Evolutionary conservation across 2,888 invertebrate genomes (phyloP).

Genomic region (Cryptophagus acutangulus): DNA sequence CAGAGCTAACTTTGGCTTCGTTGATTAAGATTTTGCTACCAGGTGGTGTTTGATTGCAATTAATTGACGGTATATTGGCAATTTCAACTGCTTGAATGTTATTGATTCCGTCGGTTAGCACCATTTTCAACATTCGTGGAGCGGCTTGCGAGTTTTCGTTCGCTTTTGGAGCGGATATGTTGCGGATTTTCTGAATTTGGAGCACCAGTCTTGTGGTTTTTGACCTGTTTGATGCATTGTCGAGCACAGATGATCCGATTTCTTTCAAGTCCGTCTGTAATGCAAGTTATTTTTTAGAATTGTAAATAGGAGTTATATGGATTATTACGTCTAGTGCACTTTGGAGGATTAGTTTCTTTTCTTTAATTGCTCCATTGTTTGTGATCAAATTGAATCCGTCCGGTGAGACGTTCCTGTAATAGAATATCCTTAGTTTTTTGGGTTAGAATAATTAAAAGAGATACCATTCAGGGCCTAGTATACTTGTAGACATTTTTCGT

Average conservation of each 20-base stretch:
- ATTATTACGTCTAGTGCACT: conserved; percentile 64
- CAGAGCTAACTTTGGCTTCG: conserved; percentile 56
- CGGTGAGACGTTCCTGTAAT: conserved; percentile 65
- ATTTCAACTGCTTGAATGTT: conserved; percentile 75
- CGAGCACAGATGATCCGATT: conserved; percentile 63
- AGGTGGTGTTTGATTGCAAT: conserved; percentile 67
- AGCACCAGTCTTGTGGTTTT: conserved; percentile 58
- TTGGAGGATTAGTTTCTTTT: conserved; percentile 59
- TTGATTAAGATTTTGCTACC: conserved; percentile 75
- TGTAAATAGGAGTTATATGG: background rate
- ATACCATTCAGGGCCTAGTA: conserved; percentile 1
- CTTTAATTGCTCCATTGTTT: conserved; percentile 59
- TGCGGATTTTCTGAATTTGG: conserved; percentile 83
- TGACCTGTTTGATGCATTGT: background rate
- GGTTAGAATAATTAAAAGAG: background rate
- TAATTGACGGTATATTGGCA: conserved; percentile 63
- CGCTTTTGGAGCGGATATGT: conserved; percentile 84
- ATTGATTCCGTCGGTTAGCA: conserved; percentile 79
- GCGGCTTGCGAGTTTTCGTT: conserved; percentile 80
- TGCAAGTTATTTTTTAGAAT: background rate
- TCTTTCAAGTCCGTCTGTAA: conserved; percentile 73
- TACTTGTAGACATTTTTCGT: background rate
- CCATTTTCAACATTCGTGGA: conserved; percentile 78
- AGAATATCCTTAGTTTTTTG: background rate
- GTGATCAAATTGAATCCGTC: conserved; percentile 65